Conservation (phyloP, 2,113 vertebrate genomes). For the Oriolus oriolus region DNA sequence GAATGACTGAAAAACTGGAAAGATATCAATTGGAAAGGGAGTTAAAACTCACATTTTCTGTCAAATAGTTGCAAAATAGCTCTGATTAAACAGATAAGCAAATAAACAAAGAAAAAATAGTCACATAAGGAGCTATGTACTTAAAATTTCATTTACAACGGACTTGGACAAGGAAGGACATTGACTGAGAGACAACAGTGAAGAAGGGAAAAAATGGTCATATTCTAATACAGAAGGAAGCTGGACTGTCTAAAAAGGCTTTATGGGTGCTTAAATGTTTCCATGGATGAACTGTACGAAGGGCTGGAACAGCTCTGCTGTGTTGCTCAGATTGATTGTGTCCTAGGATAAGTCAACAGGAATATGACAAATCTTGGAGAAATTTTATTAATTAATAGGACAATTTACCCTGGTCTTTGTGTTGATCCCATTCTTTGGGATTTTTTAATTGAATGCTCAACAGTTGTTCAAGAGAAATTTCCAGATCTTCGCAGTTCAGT, state of each 20-base stretch:
- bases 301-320: neutral
- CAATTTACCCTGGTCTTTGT: neutral
- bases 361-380: neutral
- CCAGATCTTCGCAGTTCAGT: neutral
- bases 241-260: neutral
- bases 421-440: neutral
- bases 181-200: neutral
- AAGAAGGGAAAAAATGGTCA: neutral
- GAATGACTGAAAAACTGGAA: neutral
- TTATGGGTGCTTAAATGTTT: neutral
- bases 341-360: neutral
- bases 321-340: neutral
- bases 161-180: neutral
- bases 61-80: neutral
- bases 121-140: neutral
- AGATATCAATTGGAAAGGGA: neutral
- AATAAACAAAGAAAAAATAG: neutral
- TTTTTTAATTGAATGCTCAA: neutral
- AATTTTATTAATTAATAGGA: neutral
- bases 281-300: neutral
- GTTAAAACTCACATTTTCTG: neutral
- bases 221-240: neutral
- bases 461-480: neutral
- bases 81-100: neutral
- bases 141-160: neutral